Conservation (phyloP, 2,113 vertebrate species). For the Zosterops borbonicus region DNA sequence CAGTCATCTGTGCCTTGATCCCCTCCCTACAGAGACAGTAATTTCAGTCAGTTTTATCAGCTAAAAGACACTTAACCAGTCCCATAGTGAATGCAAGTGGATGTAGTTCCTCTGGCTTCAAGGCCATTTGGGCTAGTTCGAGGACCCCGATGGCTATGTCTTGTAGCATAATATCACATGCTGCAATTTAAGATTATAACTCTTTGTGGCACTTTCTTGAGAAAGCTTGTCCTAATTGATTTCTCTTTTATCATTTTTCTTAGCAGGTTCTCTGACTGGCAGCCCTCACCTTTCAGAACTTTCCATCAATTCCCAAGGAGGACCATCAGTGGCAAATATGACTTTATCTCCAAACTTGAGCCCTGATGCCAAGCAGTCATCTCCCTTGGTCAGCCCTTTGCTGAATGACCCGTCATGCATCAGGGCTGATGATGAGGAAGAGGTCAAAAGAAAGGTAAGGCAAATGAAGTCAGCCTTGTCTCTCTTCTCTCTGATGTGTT, state of each 20-base stretch:
- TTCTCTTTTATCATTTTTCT: conserved; percentile 42
- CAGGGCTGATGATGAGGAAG: conserved; percentile 92
- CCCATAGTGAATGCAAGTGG: background rate
- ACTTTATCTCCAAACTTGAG: conserved; percentile 85
- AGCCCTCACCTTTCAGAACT: conserved; percentile 88
- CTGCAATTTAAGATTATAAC: background rate
- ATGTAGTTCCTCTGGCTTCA: background rate
- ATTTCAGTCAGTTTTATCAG: background rate
- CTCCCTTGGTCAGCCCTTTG: conserved; percentile 91
- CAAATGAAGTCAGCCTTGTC: background rate
- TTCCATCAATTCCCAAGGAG: conserved; percentile 84
- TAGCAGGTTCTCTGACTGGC: conserved; percentile 82
- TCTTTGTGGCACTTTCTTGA: background rate
- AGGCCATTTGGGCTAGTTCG: background rate
- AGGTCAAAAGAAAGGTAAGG: conserved; percentile 89
- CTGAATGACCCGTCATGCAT: conserved; percentile 86
- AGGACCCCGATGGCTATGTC: background rate
- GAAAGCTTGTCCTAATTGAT: conserved; percentile 1
- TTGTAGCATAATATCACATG: background rate
- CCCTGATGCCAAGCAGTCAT: conserved; percentile 87
- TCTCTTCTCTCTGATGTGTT: background rate
- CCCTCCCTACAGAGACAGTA: background rate
- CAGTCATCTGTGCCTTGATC: background rate
- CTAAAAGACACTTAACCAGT: background rate
- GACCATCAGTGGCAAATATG: conserved; percentile 80